Conservation (phyloP, 2,888 invertebrate genomes). For the Nephrotoma flavescens region DNA sequence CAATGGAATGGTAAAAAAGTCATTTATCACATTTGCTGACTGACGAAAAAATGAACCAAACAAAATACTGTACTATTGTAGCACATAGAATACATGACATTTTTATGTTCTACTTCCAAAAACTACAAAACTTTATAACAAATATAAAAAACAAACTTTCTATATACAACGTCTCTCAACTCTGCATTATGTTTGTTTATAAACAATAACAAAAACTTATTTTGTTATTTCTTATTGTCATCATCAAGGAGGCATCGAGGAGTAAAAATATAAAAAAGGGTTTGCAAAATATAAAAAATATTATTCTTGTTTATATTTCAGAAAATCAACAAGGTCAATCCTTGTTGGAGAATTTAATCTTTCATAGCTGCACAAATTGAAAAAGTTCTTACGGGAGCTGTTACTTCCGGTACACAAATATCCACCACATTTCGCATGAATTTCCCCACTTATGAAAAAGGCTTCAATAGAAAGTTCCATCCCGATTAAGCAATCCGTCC, state of each 20-base stretch:
- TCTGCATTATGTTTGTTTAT: background rate
- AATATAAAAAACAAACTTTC: background rate
- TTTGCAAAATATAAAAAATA: too few species aligned
- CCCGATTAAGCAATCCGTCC: too few species aligned
- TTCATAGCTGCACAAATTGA: too few species aligned
- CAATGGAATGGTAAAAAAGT: background rate
- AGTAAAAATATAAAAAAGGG: background rate
- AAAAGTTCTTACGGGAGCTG: too few species aligned
- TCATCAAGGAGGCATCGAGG: background rate
- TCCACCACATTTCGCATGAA: too few species aligned
- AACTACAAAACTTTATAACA: background rate
- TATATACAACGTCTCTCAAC: background rate
- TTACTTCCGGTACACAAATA: too few species aligned
- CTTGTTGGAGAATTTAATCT: too few species aligned
- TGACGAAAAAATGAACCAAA: background rate
- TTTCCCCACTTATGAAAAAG: too few species aligned
- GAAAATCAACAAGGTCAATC: too few species aligned
- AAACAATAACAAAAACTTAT: background rate
- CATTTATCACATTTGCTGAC: background rate
- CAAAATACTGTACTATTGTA: background rate
- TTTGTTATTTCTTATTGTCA: background rate
- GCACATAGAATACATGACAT: background rate
- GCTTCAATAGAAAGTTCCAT: too few species aligned
- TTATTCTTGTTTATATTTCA: too few species aligned
- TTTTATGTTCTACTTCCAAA: background rate